Conservation (phyloP, 1,140 invertebrate genomes). For the Steinernema feltiae region DNA sequence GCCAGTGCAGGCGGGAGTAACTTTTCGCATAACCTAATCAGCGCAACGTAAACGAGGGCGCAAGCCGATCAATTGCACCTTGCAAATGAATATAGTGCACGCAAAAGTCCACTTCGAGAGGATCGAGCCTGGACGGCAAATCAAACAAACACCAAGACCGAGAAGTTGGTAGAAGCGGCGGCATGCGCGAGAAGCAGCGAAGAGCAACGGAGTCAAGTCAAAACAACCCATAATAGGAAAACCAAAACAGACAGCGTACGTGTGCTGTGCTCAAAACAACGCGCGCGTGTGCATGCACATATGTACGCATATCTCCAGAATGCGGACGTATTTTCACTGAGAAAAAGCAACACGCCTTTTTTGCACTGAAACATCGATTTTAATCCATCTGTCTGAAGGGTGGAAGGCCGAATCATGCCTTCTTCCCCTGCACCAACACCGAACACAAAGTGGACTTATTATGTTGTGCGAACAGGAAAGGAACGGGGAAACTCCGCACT, state of each 20-base stretch:
- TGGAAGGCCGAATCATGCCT: background rate
- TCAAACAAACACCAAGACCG: background rate
- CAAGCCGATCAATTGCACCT: background rate
- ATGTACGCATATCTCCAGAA: background rate
- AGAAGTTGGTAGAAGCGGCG: background rate
- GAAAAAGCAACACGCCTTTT: background rate
- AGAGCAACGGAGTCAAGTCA: background rate
- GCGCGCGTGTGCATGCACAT: background rate
- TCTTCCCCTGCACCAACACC: background rate
- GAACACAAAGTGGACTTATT: background rate
- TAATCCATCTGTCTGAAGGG: constrained; percentile 1
- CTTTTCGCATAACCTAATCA: constrained; percentile 3
- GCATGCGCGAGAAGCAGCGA: background rate
- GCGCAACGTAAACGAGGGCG: background rate
- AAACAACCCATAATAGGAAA: constrained; percentile 8
- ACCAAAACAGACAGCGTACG: background rate
- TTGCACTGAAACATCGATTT: background rate
- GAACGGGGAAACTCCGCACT: background rate
- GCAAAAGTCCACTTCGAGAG: background rate
- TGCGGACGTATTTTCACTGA: background rate
- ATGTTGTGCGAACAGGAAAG: background rate
- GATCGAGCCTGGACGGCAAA: background rate
- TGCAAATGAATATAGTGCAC: background rate
- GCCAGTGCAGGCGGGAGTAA: background rate
- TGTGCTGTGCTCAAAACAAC: background rate